Base-by-base conservation (phyloP, 2,888 invertebrate genomes). In the Drosophila anceps region DNA sequence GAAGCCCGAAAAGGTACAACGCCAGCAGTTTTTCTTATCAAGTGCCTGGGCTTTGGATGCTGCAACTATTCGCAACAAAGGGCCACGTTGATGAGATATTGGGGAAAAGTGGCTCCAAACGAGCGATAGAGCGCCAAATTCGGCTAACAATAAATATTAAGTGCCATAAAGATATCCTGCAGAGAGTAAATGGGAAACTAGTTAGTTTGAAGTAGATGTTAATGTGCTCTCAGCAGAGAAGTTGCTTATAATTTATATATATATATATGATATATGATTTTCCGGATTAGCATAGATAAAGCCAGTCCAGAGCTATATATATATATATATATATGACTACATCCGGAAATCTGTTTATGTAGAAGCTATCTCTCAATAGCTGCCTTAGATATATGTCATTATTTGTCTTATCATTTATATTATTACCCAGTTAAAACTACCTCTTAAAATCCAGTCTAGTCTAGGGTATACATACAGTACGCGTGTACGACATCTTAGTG, bases 1-100 rank as follows among this genome's bases (percentile, higher is more conserved):
- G 33, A n/a, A 41, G 15, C 44, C 51, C 33, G 41, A 76, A 84
- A 84, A 84, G 87, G 84, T 81, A 89, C 87, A 76, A 77, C 76
- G 84, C 71, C 20, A 72, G 87, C 84, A 89, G 68, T 81, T 89
- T 89, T 87, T 69, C 78, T 63, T 79, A 75, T 70, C 76, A 70
- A 61, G 61, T 54, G 64, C 46, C 18, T 66, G 55, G 57, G 54
- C 20, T 54, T 13, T 60, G 37, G 33, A 12, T 39, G 41, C 50
- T 43, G 10, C n/a, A 41, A 62, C 75, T 65, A 65, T 65, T 46
- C 50, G 61, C 59, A 62, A 46, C 74, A 65, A 66, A 65, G 57
- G 53, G 41, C n/a, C 39, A 48, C 2, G 35, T 39, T 62, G 61
- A 65, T 59, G 61, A 57, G 46, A 31, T 53, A 64, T 43, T 50